Base-by-base conservation (phyloP, 1,140 invertebrate species). In the Aphaenogaster rudis region DNA sequence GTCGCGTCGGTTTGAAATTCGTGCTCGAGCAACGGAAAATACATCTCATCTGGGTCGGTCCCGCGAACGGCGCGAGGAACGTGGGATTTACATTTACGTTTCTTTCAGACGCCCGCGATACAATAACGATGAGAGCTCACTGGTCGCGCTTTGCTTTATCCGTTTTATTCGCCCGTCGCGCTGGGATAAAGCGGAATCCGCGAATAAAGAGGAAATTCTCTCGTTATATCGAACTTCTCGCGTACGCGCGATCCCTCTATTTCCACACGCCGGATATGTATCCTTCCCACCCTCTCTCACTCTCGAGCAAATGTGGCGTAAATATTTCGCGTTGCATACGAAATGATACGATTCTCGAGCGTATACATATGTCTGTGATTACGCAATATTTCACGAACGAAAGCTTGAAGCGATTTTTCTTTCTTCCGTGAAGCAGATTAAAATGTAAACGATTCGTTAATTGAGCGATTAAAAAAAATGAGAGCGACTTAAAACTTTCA, bases 121-220 rank as follows among this genome's bases (percentile, higher is more conserved):
- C 45, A 69, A 50, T 50, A 42, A 15, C 66, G 66, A 15, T 6
- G 45, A 50, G 66, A 69, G 66, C 21, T 28, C 66, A n/a, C 39
- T 5, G 17, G 39, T 66, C 64, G 17, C 17, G 66, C 28, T 69
- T 69, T 48, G 42, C 21, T 69, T 69, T 48, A 69, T 69, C 66
- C 42, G 42, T 48, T 69, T 69, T 69, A 69, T 69, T 69, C 66
- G 42, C n/a, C 48, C 66, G 66, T 69, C 42, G 42, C 42, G 66
- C 66, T 28, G 42, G 42, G n/a, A 69, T 33, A 69, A 69, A 69
- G 21, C 42, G 21, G n/a, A 50, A 50, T 69, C 42, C 66, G 42
- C 5, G 42, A 28, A 69, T 50, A 33, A 69, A 69, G 39, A 28
- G 66, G 15, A 28, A 28, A 50, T 50, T 69, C 42, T 69, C 66